Conservation (phyloP, 2,113 vertebrate species). For the Polypterus bichir region DNA sequence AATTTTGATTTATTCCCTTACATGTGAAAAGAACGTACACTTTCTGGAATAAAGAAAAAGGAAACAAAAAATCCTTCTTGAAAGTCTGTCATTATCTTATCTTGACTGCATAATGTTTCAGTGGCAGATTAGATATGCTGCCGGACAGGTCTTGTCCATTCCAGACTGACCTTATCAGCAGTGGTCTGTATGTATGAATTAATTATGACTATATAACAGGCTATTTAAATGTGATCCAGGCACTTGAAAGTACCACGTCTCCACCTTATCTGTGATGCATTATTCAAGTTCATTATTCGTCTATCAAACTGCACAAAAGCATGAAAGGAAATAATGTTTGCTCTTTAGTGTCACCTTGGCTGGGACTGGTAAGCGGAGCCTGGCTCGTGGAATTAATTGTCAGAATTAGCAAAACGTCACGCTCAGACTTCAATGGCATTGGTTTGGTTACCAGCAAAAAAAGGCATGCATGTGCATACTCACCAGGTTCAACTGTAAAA, state of each 20-base stretch:
- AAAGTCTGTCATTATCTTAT: conserved; percentile 26
- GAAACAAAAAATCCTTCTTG: conserved; percentile 5
- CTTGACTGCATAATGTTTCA: conserved; percentile 22
- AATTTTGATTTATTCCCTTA: not conserved
- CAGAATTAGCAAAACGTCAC: not conserved
- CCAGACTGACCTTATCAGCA: conserved; percentile 21
- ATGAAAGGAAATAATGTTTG: conserved; percentile 12
- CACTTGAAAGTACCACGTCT: conserved; percentile 20
- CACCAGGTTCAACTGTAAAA: not conserved
- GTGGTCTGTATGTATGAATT: conserved; percentile 17
- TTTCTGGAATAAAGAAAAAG: not conserved
- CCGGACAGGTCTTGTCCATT: conserved; percentile 17
- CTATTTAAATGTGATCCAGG: conserved; percentile 15
- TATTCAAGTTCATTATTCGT: conserved; percentile 12
- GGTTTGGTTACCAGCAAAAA: conserved; percentile 7
- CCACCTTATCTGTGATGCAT: conserved; percentile 18
- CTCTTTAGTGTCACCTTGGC: conserved; percentile 16
- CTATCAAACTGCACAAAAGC: conserved; percentile 8
- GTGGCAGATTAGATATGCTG: conserved; percentile 21
- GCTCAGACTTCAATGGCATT: not conserved
- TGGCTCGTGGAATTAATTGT: not conserved
- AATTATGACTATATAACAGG: conserved; percentile 9
- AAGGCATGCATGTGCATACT: not conserved
- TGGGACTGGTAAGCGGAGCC: conserved; percentile 4
- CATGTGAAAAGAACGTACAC: not conserved